A percentile compares a stretch with the other conserved stretches of the same genome.
Conservation (phyloP, 2,797 vertebrate genomes). For the Poecilia velifera region DNA sequence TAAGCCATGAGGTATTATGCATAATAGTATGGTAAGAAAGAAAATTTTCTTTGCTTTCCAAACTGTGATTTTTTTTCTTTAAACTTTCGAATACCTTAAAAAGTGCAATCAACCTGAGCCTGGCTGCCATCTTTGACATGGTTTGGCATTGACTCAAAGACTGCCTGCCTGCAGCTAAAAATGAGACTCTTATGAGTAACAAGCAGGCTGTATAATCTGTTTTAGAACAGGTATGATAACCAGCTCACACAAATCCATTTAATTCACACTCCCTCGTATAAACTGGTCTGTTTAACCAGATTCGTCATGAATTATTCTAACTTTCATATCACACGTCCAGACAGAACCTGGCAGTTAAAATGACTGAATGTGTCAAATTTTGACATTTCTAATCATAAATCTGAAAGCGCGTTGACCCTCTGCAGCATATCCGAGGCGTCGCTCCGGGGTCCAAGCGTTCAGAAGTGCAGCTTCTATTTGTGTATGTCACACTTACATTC, state of each 20-base stretch:
- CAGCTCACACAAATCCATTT: neutral
- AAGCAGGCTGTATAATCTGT: neutral
- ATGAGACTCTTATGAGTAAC: neutral
- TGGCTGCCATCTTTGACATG: neutral
- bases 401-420: neutral
- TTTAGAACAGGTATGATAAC: neutral
- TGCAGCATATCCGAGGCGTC: neutral
- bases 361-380: neutral
- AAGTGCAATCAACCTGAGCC: neutral
- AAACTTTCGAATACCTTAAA: neutral
- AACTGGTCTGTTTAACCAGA: neutral
- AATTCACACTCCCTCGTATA: neutral
- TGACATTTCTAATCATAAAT: neutral
- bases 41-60: neutral
- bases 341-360: neutral
- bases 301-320: neutral
- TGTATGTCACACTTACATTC: neutral
- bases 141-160: neutral
- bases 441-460: slow-evolving; percentile 2
- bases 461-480: neutral
- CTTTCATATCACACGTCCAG: neutral
- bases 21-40: neutral
- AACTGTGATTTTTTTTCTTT: neutral
- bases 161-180: neutral
- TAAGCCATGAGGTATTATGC: neutral